phyloP scores from a whole-genome alignment of 2,888 invertebrate genomes.

The Pantelozetes paolii region DNA sequence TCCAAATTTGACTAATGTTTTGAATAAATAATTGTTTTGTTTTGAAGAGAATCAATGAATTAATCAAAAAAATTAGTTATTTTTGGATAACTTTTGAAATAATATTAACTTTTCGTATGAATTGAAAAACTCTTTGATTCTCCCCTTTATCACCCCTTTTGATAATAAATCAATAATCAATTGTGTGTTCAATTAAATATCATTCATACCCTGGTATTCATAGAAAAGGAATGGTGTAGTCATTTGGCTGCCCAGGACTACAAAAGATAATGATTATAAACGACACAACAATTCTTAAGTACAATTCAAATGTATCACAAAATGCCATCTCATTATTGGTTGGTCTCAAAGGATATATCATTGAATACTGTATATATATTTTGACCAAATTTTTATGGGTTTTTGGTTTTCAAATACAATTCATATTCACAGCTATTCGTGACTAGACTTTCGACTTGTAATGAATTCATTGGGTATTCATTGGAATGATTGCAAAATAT shows the following conservation, averaged over 20 bases:
- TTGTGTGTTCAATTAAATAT: neutral
- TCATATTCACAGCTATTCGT: conserved; percentile 2
- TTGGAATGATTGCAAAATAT: conserved; percentile 7
- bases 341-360: conserved; percentile 14
- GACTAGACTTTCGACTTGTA: conserved; percentile 17
- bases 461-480: conserved; percentile 4
- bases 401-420: neutral
- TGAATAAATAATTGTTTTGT: neutral
- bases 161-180: neutral
- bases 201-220: conserved; percentile 22
- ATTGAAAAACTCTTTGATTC: neutral
- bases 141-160: neutral
- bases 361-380: too few species aligned
- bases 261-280: conserved; percentile 1
- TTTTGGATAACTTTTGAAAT: neutral
- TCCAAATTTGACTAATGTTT: neutral
- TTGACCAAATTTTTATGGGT: too few species aligned
- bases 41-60: neutral
- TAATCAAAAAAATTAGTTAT: too few species aligned
- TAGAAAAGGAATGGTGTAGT: conserved; percentile 3
- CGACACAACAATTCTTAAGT: conserved; percentile 29
- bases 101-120: neutral
- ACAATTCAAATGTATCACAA: conserved; percentile 33
- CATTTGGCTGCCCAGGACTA: conserved; percentile 7
- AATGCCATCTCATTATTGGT: neutral